A percentile compares a stretch with the other conserved stretches of the same genome.
Conservation (phyloP, 2,113 vertebrate genomes). For the Bubo bubo region DNA sequence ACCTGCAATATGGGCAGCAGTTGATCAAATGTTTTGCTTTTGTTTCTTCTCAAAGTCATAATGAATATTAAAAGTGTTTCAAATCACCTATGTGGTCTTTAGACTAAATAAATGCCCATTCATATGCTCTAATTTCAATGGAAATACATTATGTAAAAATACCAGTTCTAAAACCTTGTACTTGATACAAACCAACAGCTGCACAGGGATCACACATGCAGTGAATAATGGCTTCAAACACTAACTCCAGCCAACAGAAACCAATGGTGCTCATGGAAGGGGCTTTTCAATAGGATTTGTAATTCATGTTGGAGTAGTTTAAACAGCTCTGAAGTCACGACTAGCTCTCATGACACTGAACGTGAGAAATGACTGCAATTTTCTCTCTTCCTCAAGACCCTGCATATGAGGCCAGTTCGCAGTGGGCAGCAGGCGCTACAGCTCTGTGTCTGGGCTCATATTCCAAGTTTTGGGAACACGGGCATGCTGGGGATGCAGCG, state of each 20-base stretch:
- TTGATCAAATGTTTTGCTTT: neutral
- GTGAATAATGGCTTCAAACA: neutral
- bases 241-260: neutral
- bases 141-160: neutral
- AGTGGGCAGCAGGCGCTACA: neutral
- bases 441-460: neutral
- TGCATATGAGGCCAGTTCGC: fast-evolving
- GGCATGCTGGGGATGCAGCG: neutral
- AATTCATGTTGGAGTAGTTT: neutral
- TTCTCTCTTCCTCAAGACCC: neutral
- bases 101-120: neutral
- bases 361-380: neutral
- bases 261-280: neutral
- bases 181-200: neutral
- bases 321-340: neutral
- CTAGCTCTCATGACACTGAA: neutral
- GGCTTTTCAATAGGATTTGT: conserved; percentile 1
- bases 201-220: neutral
- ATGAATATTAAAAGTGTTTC: neutral
- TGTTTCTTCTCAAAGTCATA: neutral
- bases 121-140: neutral
- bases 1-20: neutral
- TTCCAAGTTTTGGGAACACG: neutral
- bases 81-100: neutral
- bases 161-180: neutral